Base-by-base conservation (phyloP, 23 tunicate species). In the Corella eumyota region DNA sequence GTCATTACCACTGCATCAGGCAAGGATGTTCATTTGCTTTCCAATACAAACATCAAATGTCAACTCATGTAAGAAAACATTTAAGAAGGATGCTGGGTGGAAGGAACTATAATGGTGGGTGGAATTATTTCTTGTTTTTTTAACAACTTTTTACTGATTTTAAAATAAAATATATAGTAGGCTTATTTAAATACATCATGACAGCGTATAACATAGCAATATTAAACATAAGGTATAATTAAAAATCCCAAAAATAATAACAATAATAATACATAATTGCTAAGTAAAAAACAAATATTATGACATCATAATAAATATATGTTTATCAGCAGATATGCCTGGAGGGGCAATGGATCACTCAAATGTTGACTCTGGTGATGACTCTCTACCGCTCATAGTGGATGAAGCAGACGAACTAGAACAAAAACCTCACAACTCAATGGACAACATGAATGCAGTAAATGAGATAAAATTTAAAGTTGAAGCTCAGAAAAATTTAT, bases 31-130 rank as follows among this genome's bases (percentile, higher is more conserved):
- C 80, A 6, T 83, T 61, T 15, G 93, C 82, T 27, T 83, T 83
- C 61, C 93, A 83, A 69, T 83, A 83, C 66, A 83, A 74, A 61
- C 93, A 83, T 34, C 93, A 83, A 60, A 68, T 83, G 77, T 74
- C 81, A 27, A 83, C 93, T 1, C 90, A 80, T 46, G 79, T 80
- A 0, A 60, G 90, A n/a, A 80, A 80, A 60, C 90, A 80, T 40
- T 31, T 65, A 20, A 55, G 79, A 26, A 36, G 72, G 4, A 54
- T 54, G 66, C 58, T 63, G 28, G 87, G 72, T 31, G 36, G 72
- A 29, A 40, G 66, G 6, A 70, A 70, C 71, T 45, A 55, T 24
- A 71, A 64, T 11, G 50, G 57, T 3, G 56, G 22, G 30, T 24
- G 72, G 24, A 17, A 54, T 20, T 9, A 54, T 17, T 7, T 13